These are phyloP conservation scores for Xanthia togata DNA, from an alignment of 2,888 invertebrate genomes.

Conservation along the genomic window DNA sequence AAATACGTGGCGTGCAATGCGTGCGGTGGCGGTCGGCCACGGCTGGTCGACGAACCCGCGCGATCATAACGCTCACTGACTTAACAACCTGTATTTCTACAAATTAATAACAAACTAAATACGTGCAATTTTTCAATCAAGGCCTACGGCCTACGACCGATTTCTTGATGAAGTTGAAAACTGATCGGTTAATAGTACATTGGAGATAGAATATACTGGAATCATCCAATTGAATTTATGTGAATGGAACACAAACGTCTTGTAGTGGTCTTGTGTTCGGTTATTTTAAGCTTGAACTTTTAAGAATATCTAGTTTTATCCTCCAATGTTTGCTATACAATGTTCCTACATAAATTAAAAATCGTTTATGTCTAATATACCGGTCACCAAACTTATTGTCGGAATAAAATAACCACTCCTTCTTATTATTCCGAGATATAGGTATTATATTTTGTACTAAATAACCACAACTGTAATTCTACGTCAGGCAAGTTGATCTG, in stretches of 20 bases:
- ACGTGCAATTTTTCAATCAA: slow-evolving; percentile 58
- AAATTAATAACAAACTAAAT: slow-evolving; percentile 68
- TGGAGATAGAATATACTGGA: slow-evolving; percentile 10
- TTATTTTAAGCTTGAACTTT: not conserved
- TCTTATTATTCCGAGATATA: not conserved
- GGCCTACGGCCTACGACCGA: slow-evolving; percentile 23
- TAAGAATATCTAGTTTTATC: not conserved
- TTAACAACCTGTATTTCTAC: slow-evolving; percentile 69
- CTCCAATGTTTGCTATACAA: not conserved
- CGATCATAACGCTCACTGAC: slow-evolving; percentile 64
- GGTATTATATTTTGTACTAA: not conserved
- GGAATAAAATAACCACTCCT: not conserved
- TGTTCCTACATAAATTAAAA: not conserved
- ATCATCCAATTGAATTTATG: not conserved
- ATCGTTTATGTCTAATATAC: not conserved
- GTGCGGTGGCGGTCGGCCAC: slow-evolving; percentile 74
- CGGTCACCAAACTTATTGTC: not conserved
- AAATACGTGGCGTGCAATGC: slow-evolving; percentile 77
- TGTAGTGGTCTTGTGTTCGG: not conserved
- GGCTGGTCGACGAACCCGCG: slow-evolving; percentile 85
- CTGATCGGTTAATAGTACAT: not conserved
- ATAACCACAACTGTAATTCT: slow-evolving; percentile 1
- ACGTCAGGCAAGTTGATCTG: slow-evolving; percentile 1
- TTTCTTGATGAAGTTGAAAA: slow-evolving; percentile 22
- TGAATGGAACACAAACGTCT: not conserved